Evolutionary conservation across 2,113 vertebrate species (phyloP).

Genomic region (Girardinichthys multiradiatus): DNA sequence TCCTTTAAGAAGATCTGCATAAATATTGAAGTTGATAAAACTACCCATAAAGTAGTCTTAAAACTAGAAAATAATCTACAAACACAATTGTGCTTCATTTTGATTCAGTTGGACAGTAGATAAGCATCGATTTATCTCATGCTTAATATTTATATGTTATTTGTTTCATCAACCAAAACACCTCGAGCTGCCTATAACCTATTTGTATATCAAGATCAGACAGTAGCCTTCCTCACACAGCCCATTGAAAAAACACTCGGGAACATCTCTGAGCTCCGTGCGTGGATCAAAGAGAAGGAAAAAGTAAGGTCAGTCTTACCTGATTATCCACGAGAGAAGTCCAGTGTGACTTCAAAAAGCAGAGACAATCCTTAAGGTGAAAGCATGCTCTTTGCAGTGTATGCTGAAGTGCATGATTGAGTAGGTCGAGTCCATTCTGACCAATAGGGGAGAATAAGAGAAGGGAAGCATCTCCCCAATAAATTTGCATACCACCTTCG

Average conservation of each 20-base stretch:
- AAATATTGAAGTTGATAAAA: neutral
- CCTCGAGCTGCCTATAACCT: constrained; percentile 49
- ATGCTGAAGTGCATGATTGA: constrained; percentile 85
- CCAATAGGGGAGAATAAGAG: neutral
- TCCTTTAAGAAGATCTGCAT: neutral
- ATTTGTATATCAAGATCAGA: constrained; percentile 67
- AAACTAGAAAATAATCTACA: neutral
- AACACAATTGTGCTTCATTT: neutral
- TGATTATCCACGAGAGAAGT: constrained; percentile 60
- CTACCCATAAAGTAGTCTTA: neutral
- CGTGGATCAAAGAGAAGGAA: neutral
- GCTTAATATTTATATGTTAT: too few species aligned
- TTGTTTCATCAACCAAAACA: constrained; percentile 22
- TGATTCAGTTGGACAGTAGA: neutral
- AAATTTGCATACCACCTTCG: fast-evolving
- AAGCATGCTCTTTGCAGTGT: constrained; percentile 81
- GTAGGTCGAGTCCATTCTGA: constrained; percentile 77
- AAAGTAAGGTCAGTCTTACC: constrained; percentile 67
- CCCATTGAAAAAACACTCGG: constrained; percentile 10
- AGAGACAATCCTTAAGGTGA: constrained; percentile 82
- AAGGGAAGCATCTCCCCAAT: neutral
- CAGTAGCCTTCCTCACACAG: constrained; percentile 48
- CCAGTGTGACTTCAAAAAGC: constrained; percentile 77
- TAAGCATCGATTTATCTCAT: constrained; percentile 6
- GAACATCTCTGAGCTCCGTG: neutral